Conservation (phyloP, 2,113 vertebrate genomes). For the Chaenocephalus aceratus region DNA sequence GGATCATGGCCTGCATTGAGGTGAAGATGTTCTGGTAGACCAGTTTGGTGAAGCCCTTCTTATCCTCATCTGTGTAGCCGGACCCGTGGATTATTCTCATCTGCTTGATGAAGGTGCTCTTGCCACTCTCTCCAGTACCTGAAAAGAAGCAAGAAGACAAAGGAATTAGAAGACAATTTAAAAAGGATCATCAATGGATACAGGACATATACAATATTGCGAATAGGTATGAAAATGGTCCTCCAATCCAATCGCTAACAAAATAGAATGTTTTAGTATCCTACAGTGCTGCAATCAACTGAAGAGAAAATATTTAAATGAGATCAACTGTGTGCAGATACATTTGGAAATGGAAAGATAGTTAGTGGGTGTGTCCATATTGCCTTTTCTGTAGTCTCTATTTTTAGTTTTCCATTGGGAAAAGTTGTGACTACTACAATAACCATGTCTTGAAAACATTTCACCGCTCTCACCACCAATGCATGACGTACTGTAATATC, state of each 20-base stretch:
- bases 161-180: not conserved
- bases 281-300: not conserved
- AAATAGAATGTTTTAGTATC: not conserved
- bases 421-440: too few relatives aligned
- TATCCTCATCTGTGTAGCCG: slow-evolving; percentile 91
- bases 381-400: too few relatives aligned
- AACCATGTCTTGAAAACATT: too few relatives aligned
- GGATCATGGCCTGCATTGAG: slow-evolving; percentile 89
- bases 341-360: not conserved
- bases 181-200: not conserved
- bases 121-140: slow-evolving; percentile 93
- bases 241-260: not conserved
- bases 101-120: slow-evolving; percentile 95
- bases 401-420: too few relatives aligned
- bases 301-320: not conserved
- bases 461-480: too few relatives aligned
- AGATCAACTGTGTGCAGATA: not conserved
- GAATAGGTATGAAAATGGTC: not conserved
- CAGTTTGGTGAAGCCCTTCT: slow-evolving; percentile 87
- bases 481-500: too few relatives aligned
- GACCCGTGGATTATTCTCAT: slow-evolving; percentile 93
- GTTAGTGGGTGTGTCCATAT: too few relatives aligned
- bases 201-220: not conserved
- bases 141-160: not conserved
- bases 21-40: slow-evolving; percentile 92